Evolutionary conservation across 2,888 invertebrate genomes (phyloP), one percentile per base, ranked within the genome.

Genomic region (Sphaeridia pumilis): DNA sequence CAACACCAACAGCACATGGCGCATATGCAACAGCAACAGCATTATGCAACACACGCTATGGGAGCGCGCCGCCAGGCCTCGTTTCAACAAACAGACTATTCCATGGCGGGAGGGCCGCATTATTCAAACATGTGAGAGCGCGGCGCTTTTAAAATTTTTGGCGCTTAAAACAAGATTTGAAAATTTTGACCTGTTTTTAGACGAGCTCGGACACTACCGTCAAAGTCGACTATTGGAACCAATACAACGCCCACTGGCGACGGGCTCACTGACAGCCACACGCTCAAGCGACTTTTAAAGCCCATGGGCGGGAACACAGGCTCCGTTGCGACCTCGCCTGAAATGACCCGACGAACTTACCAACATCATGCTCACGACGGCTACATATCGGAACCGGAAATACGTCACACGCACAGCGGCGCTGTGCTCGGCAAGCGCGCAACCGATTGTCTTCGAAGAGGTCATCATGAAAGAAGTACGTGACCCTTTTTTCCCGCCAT

Each of bases 251-350:
- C 65, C 43, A 65, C 65, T n/a, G 65, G 65, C 36, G 65, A 65
- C 54, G 58, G 60, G 25, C 54, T 65, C 54, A 67, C 83, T 72
- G 88, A 88, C 71, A 84, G 84, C 67, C 84, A 82, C 69, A 90
- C 90, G 7, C 75, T 94, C 65, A 92, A 93, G 71, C 80, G 88
- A 60, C 90, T 94, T 87, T 76, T 94, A 65, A 90, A 92, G 69
- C 90, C 92, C 46, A 87, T 94, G 82, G 86, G 90, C 24, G n/a
- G 66, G 26, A 63, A 66, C 22, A 63, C 66, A 35, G 67, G 68
- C 31, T 66, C 67, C 49, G 64, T 66, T 24, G 87, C 85, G 48
- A 89, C 89, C 46, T 89, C 88, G 52, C 89, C 89, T 17, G 89
- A 89, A 75, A 87, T 87, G 84, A 84, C 84, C 21, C 78, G 87